Percentiles rank a stretch among this genome's conserved stretches.
Evolutionary conservation across 2,888 invertebrate species (phyloP).

Genomic region (Drosophila aldrichi): DNA sequence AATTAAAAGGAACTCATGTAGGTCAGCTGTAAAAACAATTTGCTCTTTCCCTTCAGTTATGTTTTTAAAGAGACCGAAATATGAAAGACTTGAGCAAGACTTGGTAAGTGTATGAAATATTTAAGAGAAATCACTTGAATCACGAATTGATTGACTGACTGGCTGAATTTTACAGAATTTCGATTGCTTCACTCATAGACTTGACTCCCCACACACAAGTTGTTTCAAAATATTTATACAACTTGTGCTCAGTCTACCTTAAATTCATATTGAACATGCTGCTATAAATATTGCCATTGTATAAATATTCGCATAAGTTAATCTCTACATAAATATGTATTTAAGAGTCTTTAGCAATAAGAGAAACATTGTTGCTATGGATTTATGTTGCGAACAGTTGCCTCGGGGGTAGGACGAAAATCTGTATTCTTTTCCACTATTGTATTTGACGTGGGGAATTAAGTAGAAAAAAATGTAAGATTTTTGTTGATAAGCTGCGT

Average conservation of each 20-base stretch:
- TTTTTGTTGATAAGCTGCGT: neutral
- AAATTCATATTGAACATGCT: neutral
- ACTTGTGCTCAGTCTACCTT: neutral
- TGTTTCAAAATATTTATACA: neutral
- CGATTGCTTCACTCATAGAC: neutral
- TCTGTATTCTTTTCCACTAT: neutral
- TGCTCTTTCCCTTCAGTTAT: neutral
- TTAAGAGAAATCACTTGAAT: neutral
- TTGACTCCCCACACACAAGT: neutral
- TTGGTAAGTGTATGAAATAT: neutral
- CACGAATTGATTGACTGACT: neutral
- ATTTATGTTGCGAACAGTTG: neutral
- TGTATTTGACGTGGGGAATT: neutral
- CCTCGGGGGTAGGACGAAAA: neutral
- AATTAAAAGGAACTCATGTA: constrained; percentile 15
- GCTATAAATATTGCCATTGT: neutral
- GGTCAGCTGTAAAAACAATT: constrained; percentile 22
- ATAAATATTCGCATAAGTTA: neutral
- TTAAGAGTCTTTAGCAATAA: neutral
- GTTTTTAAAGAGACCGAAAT: constrained; percentile 10
- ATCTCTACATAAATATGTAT: neutral
- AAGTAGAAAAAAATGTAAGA: neutral
- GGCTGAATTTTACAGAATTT: neutral
- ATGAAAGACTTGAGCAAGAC: neutral
- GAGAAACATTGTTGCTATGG: neutral